These are phyloP conservation scores for Dermatemys mawii DNA, from an alignment of 2,113 vertebrate species.

Conservation along the genomic window DNA sequence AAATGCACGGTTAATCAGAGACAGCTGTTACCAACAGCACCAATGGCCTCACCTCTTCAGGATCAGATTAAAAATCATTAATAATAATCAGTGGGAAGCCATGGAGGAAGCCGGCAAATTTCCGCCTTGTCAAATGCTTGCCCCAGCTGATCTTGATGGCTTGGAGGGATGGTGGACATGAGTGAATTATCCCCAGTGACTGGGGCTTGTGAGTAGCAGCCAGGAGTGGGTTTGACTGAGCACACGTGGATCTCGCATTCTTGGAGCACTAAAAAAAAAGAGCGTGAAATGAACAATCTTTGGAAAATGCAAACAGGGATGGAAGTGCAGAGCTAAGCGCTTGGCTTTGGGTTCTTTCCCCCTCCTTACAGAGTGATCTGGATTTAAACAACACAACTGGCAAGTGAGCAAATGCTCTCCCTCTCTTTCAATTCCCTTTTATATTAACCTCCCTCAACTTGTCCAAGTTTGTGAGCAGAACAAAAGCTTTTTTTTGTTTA, in stretches of 20 bases:
- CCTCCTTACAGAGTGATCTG: not conserved
- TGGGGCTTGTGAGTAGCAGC: fast-evolving
- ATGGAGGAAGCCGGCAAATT: not conserved
- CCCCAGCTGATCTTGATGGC: not conserved
- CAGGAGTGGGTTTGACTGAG: not conserved
- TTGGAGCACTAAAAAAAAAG: fast-evolving
- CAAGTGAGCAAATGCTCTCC: not conserved
- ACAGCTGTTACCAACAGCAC: conserved; percentile 16
- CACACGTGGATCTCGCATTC: not conserved
- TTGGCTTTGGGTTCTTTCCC: not conserved
- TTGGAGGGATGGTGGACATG: fast-evolving
- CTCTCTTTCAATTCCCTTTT: not conserved
- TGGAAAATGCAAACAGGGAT: not conserved
- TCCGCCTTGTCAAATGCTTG: fast-evolving
- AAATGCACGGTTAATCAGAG: not conserved
- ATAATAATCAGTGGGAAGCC: not conserved
- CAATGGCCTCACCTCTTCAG: not conserved
- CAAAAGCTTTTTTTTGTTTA: fast-evolving
- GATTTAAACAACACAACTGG: not conserved
- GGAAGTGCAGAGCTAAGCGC: fast-evolving
- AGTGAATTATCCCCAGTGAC: fast-evolving
- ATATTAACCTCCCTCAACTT: not conserved
- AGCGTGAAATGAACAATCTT: fast-evolving
- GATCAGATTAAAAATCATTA: not conserved
- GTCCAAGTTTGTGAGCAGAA: not conserved